Conservation (phyloP, 2,888 invertebrate species). For the Brachynemurus nebulosus region DNA sequence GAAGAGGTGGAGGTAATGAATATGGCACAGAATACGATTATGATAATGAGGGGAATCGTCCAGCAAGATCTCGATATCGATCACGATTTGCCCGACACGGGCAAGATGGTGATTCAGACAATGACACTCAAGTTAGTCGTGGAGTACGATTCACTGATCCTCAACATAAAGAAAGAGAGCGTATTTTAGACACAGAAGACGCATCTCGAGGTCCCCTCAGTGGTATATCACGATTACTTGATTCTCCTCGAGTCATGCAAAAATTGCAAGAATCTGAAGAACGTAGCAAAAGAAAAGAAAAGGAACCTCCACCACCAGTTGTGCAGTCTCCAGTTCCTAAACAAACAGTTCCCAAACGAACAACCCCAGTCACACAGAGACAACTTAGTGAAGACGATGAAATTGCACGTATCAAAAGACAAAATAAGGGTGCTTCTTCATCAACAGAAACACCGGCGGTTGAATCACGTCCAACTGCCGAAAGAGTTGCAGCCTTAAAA, state of each 20-base stretch:
- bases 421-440: constrained; percentile 60
- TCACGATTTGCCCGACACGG: constrained; percentile 43
- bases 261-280: constrained; percentile 59
- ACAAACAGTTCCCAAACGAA: constrained; percentile 34
- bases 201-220: constrained; percentile 74
- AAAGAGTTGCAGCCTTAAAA: constrained; percentile 36
- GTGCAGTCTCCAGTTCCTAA: constrained; percentile 42
- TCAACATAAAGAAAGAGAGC: constrained; percentile 49
- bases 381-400: constrained; percentile 85
- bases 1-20: constrained; percentile 34
- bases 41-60: constrained; percentile 44
- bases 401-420: constrained; percentile 72
- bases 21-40: constrained; percentile 55
- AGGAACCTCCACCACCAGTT: constrained; percentile 43
- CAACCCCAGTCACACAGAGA: constrained; percentile 47
- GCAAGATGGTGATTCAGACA: constrained; percentile 64
- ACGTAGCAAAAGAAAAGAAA: constrained; percentile 61
- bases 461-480: constrained; percentile 41
- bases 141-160: constrained; percentile 52
- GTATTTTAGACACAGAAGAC: constrained; percentile 78
- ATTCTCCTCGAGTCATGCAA: constrained; percentile 81
- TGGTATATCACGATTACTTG: constrained; percentile 75
- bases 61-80: constrained; percentile 53
- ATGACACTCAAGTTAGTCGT: constrained; percentile 43
- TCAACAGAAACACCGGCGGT: constrained; percentile 31